Evolutionary conservation across 2,888 invertebrate genomes (phyloP), one percentile per base, ranked within the genome.

Genomic region (Philereme vetulata): DNA sequence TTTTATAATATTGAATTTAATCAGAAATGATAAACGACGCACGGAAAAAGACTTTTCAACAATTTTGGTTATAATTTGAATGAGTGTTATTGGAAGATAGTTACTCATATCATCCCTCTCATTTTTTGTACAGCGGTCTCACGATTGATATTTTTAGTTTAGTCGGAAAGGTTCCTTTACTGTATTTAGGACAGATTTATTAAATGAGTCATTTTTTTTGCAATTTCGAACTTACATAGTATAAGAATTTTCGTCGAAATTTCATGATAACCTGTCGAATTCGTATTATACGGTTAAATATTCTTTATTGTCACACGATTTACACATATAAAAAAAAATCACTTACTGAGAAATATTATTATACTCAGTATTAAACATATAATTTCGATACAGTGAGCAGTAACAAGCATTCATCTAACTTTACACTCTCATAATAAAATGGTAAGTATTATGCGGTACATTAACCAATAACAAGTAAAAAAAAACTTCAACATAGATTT

Each of bases 241-340:
- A 56, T 61, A 4, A 61, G 38, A 10, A 61, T 21, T 11, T 53
- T 49, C 1, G 56, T 56, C 3, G 40, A 11, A 32, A 61, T 51
- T 4, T 40, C 49, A 43, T 61, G 56, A 49, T 52, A 56, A n/a
- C 61, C 56, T 8, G 44, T 45, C 4, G 56, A 21, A 6, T 45
- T 56, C 4, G 56, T 61, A 46, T 61, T 61, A 4, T n/a, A n/a
- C n/a, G n/a, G n/a, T n/a, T n/a, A n/a, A n/a, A n/a, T n/a, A n/a
- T n/a, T n/a, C n/a, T n/a, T n/a, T n/a, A n/a, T n/a, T n/a, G n/a
- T n/a, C n/a, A n/a, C n/a, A n/a, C n/a, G n/a, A n/a, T n/a, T n/a
- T n/a, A n/a, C n/a, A n/a, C n/a, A n/a, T n/a, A n/a, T n/a, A n/a
- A n/a, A n/a, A n/a, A n/a, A n/a, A n/a, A n/a, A n/a, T n/a, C n/a